A percentile compares a stretch with the other conserved stretches of the same genome.
These are phyloP conservation scores for Eunapius fragilis DNA, from an alignment of 37 sponge, comb jelly and placozoan species.

Conservation along the genomic window DNA sequence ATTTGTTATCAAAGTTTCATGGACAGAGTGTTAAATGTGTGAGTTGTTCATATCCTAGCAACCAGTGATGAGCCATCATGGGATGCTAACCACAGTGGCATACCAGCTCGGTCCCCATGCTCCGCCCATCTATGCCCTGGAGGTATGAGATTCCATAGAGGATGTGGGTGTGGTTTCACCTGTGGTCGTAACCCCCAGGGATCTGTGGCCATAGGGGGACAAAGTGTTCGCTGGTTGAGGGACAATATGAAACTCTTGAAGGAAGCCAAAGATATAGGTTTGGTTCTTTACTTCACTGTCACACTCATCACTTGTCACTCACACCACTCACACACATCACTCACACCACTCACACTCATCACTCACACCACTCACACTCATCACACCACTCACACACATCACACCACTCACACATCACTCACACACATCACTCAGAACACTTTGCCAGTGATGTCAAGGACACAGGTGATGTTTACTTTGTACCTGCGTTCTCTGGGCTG, in stretches of 20 bases:
- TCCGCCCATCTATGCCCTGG: conserved; percentile 81
- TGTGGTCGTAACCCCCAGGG: too few species aligned
- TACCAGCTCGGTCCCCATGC: conserved; percentile 79
- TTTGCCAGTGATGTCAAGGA: conserved; percentile 69
- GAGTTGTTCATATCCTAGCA: conserved; percentile 16
- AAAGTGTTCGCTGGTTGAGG: conserved; percentile 88
- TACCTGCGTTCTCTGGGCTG: conserved; percentile 98
- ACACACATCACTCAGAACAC: conserved; percentile 43
- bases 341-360: neutral
- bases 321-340: neutral
- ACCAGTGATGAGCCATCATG: conserved; percentile 70
- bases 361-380: neutral
- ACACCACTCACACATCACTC: neutral
- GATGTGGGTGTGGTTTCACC: too few species aligned
- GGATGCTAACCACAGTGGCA: conserved; percentile 95
- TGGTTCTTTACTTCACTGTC: too few species aligned
- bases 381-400: neutral
- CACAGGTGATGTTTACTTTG: conserved; percentile 95
- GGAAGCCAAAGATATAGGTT: conserved; percentile 75
- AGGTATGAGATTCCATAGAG: conserved; percentile 56
- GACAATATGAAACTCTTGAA: conserved; percentile 79
- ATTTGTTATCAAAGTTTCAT: too few species aligned
- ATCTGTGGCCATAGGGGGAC: conserved; percentile 94
- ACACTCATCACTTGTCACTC: too few species aligned
- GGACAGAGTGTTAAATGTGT: too few species aligned